Conservation (phyloP, 2,888 invertebrate genomes). For the Minunthozetes semirufus region DNA sequence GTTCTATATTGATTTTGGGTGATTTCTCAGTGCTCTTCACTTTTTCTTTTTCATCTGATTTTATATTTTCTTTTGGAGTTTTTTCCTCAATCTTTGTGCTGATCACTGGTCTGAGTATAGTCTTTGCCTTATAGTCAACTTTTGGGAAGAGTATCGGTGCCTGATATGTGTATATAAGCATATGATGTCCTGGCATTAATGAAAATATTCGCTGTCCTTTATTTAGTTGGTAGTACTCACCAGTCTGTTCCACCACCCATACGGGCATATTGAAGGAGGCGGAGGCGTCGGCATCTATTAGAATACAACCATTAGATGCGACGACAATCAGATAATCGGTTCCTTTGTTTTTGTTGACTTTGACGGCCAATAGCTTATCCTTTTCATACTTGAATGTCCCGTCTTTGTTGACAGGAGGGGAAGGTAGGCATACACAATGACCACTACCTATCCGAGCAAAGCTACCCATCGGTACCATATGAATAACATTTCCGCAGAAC, state of each 20-base stretch:
- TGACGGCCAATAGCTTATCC: neutral
- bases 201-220: neutral
- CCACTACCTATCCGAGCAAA: neutral
- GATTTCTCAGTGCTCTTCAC: no score
- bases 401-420: no score
- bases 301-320: neutral
- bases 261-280: neutral
- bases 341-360: neutral
- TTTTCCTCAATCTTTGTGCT: no score
- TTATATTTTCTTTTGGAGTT: no score
- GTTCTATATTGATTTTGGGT: no score
- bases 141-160: neutral
- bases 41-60: no score
- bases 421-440: neutral
- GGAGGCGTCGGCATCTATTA: neutral
- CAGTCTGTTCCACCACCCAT: neutral
- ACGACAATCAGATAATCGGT: neutral
- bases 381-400: neutral
- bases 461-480: neutral
- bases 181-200: neutral
- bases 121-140: no score
- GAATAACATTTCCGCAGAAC: neutral
- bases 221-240: slow-evolving; percentile 5
- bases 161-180: neutral
- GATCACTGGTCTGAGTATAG: no score